Evolutionary conservation across 2,888 invertebrate genomes (phyloP).

Genomic region (Anodontia alba): DNA sequence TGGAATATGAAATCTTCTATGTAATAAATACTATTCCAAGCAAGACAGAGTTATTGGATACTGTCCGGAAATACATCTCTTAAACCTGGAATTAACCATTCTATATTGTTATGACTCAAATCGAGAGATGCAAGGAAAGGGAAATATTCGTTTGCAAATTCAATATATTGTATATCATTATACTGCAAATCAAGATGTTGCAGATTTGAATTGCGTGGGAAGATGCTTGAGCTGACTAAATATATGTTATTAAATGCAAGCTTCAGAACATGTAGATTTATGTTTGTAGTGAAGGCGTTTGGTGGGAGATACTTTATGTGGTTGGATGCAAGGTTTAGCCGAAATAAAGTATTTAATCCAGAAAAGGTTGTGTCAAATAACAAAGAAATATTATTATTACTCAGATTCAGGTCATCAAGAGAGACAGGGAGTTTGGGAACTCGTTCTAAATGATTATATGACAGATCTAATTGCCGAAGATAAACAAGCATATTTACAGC

Average conservation of each 20-base stretch:
- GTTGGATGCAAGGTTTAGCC: background rate
- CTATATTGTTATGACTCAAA: background rate
- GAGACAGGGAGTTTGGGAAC: background rate
- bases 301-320: background rate
- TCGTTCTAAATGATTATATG: background rate
- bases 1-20: slow-evolving; percentile 3
- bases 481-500: background rate
- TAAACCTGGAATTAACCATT: background rate
- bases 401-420: background rate
- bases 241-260: background rate
- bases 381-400: background rate
- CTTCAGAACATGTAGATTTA: background rate
- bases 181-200: background rate
- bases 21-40: background rate
- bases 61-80: background rate
- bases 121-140: background rate
- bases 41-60: background rate
- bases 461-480: background rate
- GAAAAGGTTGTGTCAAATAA: background rate
- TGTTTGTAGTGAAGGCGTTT: background rate
- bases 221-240: background rate
- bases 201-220: background rate
- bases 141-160: background rate
- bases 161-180: background rate
- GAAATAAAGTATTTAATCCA: background rate